A percentile compares a stretch with the other conserved stretches of the same genome.
Evolutionary conservation across 1,140 invertebrate genomes (phyloP).

Genomic region (Protaetia brevitarsis): DNA sequence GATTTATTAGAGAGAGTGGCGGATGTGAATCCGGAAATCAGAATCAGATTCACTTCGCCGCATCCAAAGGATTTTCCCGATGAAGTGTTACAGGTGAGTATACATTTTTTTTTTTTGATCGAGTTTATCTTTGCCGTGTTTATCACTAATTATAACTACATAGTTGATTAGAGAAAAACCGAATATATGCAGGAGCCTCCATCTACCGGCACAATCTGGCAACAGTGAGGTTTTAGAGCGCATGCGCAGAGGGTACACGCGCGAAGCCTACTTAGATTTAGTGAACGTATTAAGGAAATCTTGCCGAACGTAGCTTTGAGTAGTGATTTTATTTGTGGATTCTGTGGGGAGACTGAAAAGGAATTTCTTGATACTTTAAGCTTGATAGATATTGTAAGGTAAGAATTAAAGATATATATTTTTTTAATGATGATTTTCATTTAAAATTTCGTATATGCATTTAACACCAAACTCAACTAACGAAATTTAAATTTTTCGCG

Average conservation of each 20-base stretch:
- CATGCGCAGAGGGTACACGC: constrained; percentile 89
- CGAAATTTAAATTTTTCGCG: constrained; percentile 9
- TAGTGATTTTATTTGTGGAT: constrained; percentile 96
- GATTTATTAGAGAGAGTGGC: constrained; percentile 86
- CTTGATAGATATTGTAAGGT: constrained; percentile 71
- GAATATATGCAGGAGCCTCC: constrained; percentile 90
- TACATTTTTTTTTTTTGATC: constrained; percentile 2
- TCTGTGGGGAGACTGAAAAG: constrained; percentile 92
- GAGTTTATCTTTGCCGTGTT: neutral
- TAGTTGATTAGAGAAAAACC: constrained; percentile 72
- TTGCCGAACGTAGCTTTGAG: constrained; percentile 80
- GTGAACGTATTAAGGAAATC: constrained; percentile 70
- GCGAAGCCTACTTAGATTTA: constrained; percentile 86
- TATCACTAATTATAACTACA: too few species aligned
- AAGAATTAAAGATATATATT: too few species aligned
- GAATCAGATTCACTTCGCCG: constrained; percentile 94
- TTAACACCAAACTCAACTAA: neutral
- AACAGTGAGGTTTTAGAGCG: constrained; percentile 72
- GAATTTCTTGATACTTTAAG: constrained; percentile 87
- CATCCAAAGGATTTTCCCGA: constrained; percentile 99
- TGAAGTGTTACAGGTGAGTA: constrained; percentile 61
- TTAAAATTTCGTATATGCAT: too few species aligned
- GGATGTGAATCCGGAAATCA: constrained; percentile 79
- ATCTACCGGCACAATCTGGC: constrained; percentile 93
- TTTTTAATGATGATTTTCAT: too few species aligned